Evolutionary conservation across 2,888 invertebrate species (phyloP).

Genomic region (Lasiommata megera): DNA sequence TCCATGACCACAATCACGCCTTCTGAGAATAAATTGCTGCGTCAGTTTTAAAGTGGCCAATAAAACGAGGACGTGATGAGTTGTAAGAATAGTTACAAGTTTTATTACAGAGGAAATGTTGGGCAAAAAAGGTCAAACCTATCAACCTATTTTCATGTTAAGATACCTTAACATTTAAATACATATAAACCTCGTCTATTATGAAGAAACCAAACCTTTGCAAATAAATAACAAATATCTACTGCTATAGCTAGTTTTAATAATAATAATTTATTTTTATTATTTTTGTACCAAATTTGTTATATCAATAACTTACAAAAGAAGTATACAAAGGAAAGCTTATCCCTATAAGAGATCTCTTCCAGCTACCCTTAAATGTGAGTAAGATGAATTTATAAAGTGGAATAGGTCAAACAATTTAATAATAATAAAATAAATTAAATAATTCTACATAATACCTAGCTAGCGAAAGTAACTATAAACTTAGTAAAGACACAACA

Average conservation of each 20-base stretch:
- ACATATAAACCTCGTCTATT: too few relatives aligned
- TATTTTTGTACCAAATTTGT: too few relatives aligned
- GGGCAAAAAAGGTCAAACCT: conserved; percentile 44
- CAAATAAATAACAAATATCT: conserved; percentile 27
- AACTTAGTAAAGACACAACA: background rate
- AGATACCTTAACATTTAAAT: too few relatives aligned
- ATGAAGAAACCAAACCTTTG: conserved; percentile 18
- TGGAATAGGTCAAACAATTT: conserved; percentile 41
- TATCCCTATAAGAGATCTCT: too few relatives aligned
- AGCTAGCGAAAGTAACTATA: background rate
- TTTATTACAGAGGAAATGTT: conserved; percentile 35
- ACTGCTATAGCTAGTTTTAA: too few relatives aligned
- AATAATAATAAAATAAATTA: background rate
- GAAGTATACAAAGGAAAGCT: too few relatives aligned
- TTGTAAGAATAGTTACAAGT: background rate
- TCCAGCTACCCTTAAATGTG: too few relatives aligned
- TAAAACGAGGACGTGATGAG: conserved; percentile 16
- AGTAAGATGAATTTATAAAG: too few relatives aligned
- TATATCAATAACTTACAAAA: too few relatives aligned
- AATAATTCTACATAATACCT: background rate
- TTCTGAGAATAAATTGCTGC: conserved; percentile 19
- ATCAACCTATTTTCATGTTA: background rate
- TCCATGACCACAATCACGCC: conserved; percentile 32
- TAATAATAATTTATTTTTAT: too few relatives aligned
- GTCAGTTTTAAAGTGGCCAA: conserved; percentile 19